phyloP scores from a whole-genome alignment of 2,797 vertebrate genomes.

The Periophthalmus magnuspinnatus region DNA sequence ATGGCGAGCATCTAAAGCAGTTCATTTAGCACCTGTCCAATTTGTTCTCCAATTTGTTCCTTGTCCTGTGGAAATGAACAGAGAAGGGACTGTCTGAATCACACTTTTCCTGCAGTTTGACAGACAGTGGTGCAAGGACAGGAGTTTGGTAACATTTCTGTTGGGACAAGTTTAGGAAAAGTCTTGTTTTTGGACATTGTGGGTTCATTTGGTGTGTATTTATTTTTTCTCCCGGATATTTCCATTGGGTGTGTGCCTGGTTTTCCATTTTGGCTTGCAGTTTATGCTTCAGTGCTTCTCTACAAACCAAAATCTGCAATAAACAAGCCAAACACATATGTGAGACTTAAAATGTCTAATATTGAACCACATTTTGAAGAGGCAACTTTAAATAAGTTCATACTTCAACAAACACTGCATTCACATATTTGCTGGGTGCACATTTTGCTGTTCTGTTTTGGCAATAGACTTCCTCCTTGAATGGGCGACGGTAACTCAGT shows the following conservation, averaged over 20 bases:
- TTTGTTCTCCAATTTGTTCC: conserved; percentile 40
- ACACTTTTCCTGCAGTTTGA: conserved; percentile 36
- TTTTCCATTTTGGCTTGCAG: conserved; percentile 31
- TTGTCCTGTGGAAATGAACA: conserved; percentile 35
- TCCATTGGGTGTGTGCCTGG: conserved; percentile 40
- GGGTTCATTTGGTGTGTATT: conserved; percentile 16
- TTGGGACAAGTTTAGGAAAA: conserved; percentile 10
- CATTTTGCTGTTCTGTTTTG: too few relatives aligned
- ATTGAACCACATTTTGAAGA: too few relatives aligned
- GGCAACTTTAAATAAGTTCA: too few relatives aligned
- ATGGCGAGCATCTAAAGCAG: conserved; percentile 63
- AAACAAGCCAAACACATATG: neutral
- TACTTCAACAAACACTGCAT: too few relatives aligned
- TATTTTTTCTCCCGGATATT: conserved; percentile 26
- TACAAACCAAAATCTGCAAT: neutral
- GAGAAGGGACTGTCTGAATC: conserved; percentile 28
- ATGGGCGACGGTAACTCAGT: too few relatives aligned
- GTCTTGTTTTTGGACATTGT: conserved; percentile 6
- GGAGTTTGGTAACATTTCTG: neutral
- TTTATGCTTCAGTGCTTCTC: neutral
- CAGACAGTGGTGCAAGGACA: conserved; percentile 12
- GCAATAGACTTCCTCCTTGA: too few relatives aligned
- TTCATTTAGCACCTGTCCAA: conserved; percentile 70
- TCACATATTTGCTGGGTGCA: too few relatives aligned
- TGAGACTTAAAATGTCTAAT: neutral